Conservation (phyloP, 23 tunicate species). For the Botrylloides violaceus region DNA sequence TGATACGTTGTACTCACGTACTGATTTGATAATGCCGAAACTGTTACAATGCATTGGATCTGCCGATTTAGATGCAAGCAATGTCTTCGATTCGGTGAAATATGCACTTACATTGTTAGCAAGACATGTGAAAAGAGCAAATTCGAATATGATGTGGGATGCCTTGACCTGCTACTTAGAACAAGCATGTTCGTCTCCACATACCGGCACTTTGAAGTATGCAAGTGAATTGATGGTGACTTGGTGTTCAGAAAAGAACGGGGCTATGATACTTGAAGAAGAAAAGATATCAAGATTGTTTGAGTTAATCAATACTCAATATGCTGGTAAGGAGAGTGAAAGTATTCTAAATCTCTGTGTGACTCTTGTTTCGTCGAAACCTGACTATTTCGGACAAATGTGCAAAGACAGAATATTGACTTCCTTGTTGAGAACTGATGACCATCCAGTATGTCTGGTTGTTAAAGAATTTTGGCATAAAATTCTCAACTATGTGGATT, state of each 20-base stretch:
- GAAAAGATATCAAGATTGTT: background rate
- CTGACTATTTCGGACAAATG: background rate
- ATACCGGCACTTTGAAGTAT: background rate
- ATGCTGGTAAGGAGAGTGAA: background rate
- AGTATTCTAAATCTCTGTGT: background rate
- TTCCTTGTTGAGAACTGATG: background rate
- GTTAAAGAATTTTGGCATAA: slow-evolving; percentile 9
- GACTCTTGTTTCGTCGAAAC: background rate
- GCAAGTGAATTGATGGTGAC: slow-evolving; percentile 24
- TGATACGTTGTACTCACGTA: slow-evolving; percentile 40
- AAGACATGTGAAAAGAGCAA: slow-evolving; percentile 28
- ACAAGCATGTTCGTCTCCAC: background rate
- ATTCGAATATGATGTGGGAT: slow-evolving; percentile 45
- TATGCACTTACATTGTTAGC: slow-evolving; percentile 34
- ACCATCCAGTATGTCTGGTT: background rate
- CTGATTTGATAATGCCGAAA: slow-evolving; percentile 28
- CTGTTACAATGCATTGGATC: slow-evolving; percentile 23
- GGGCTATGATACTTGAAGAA: background rate
- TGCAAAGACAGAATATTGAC: background rate
- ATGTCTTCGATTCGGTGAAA: slow-evolving; percentile 19
- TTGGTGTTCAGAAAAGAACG: slow-evolving; percentile 34
- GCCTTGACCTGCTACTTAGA: background rate
- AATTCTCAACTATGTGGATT: background rate
- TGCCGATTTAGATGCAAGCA: background rate
- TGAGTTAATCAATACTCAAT: background rate